Percentiles rank a stretch among this genome's conserved stretches.
phyloP scores from a whole-genome alignment of 2,797 vertebrate species.

The Rhabdomys pumilio region DNA sequence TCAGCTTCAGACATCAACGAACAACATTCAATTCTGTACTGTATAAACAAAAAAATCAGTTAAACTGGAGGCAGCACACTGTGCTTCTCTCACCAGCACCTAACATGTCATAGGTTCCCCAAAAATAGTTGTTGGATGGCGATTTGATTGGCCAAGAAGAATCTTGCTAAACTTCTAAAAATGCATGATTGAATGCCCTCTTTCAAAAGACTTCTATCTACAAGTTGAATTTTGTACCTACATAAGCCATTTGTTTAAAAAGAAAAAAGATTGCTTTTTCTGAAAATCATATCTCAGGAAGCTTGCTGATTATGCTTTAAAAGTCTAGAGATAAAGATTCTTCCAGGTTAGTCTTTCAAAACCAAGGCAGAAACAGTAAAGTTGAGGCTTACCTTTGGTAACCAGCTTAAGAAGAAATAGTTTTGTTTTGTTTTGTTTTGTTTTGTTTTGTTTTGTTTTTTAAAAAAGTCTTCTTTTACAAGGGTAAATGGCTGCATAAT shows the following conservation, averaged over 20 bases:
- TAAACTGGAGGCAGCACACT: neutral
- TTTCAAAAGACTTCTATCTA: neutral
- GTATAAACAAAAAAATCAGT: neutral
- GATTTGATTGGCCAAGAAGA: neutral
- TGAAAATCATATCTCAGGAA: conserved; percentile 34
- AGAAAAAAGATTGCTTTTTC: neutral
- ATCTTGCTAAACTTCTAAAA: conserved; percentile 23
- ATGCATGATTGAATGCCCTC: conserved; percentile 17
- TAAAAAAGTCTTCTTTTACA: neutral
- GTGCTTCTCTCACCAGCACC: neutral
- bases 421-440: no score
- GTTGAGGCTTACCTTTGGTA: neutral
- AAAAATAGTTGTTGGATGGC: neutral
- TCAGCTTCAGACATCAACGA: conserved; percentile 39
- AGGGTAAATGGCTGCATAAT: neutral
- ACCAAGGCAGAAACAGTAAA: neutral
- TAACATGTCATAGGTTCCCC: neutral
- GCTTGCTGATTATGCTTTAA: neutral
- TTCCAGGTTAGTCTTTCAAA: neutral
- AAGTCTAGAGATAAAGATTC: neutral
- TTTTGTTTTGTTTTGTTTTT: no score
- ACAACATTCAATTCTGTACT: conserved; percentile 18
- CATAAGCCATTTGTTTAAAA: conserved; percentile 39
- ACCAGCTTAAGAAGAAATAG: conserved; percentile 4
- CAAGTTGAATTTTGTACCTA: neutral